A percentile compares a stretch with the other conserved stretches of the same genome.
Conservation (phyloP, 2,888 invertebrate species). For the Lamellibrachia columna region DNA sequence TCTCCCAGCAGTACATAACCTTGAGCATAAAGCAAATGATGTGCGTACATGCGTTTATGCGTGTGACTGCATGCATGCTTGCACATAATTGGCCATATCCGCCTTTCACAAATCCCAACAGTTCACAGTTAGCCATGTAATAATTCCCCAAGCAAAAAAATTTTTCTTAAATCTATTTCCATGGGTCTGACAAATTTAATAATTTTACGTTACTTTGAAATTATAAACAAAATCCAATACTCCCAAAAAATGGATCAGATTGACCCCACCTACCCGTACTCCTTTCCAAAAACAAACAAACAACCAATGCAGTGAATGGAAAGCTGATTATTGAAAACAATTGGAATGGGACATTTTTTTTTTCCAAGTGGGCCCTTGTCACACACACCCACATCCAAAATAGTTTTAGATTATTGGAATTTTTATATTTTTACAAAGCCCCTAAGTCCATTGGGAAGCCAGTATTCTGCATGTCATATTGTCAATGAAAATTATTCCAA, state of each 20-base stretch:
- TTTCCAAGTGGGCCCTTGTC: too few species aligned
- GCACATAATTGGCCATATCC: background rate
- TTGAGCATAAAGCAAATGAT: background rate
- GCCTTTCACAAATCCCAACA: background rate
- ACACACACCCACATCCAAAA: too few species aligned
- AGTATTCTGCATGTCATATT: constrained; percentile 16
- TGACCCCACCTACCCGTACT: too few species aligned
- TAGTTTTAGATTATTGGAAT: too few species aligned
- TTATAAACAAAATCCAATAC: background rate
- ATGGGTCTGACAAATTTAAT: too few species aligned
- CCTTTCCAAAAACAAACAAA: too few species aligned
- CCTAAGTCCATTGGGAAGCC: background rate
- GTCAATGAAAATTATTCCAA: constrained; percentile 24
- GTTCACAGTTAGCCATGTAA: background rate
- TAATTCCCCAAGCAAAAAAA: background rate
- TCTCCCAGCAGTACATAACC: background rate
- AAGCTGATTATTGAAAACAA: too few species aligned
- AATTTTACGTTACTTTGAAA: background rate
- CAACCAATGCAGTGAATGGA: too few species aligned
- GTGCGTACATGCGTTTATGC: background rate
- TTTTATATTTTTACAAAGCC: background rate
- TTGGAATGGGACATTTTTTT: too few species aligned
- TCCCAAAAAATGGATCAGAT: too few species aligned
- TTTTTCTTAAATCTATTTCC: background rate
- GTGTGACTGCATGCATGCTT: background rate